Percentiles rank a stretch among this genome's conserved stretches.
phyloP scores from a whole-genome alignment of 2,797 vertebrate species.

The Lagodon rhomboides region DNA sequence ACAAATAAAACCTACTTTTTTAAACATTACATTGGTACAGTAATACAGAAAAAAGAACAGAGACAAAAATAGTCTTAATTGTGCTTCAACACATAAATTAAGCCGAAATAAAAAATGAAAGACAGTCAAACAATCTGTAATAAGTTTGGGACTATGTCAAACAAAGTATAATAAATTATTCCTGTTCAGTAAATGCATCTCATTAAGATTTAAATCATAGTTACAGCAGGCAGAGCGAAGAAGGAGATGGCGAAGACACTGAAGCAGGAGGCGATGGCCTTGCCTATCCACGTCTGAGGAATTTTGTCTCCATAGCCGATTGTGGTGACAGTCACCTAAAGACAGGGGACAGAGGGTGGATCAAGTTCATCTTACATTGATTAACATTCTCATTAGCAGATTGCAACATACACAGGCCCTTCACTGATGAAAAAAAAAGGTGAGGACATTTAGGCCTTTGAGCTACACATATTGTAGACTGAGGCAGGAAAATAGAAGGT shows the following conservation, averaged over 20 bases:
- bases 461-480: neutral
- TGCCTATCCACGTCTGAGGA: conserved; percentile 94
- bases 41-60: neutral
- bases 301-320: conserved; percentile 95
- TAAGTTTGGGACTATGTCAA: neutral
- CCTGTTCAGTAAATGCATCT: neutral
- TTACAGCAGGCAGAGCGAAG: conserved; percentile 94
- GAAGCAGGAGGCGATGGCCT: conserved; percentile 94
- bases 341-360: conserved; percentile 51
- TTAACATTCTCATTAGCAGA: neutral
- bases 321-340: conserved; percentile 92
- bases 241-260: conserved; percentile 95
- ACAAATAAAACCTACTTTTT: neutral
- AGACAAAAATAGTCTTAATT: neutral
- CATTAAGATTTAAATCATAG: conserved; percentile 60
- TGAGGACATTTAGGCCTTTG: neutral
- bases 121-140: neutral
- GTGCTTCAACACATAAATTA: neutral
- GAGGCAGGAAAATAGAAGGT: neutral
- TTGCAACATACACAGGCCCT: neutral
- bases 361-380: neutral
- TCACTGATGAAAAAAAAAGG: conserved; percentile 5
- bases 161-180: neutral
- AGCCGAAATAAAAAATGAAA: neutral
- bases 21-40: neutral